These are phyloP conservation scores for Drosophila lowei DNA, from an alignment of 1,140 invertebrate species.

Conservation along the genomic window DNA sequence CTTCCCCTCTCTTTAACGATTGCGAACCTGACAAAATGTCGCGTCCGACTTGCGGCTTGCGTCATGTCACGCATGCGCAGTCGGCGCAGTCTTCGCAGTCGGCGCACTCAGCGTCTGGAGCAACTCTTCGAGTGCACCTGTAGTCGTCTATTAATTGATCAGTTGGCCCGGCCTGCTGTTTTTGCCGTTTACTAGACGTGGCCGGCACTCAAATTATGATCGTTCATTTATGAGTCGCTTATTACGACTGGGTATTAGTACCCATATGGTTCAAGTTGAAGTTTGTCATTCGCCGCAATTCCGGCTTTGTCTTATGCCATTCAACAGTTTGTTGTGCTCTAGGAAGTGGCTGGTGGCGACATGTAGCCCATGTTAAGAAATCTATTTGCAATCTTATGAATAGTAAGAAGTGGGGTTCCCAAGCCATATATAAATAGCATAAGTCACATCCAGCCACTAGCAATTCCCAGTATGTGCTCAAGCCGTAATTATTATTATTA, in stretches of 20 bases:
- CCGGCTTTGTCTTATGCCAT: conserved; percentile 4
- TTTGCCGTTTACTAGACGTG: conserved; percentile 28
- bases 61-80: conserved; percentile 58
- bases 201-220: conserved; percentile 54
- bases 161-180: conserved; percentile 46
- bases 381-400: conserved; percentile 6
- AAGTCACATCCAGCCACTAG: too few species aligned
- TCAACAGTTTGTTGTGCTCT: conserved; percentile 21
- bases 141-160: conserved; percentile 50
- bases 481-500: neutral
- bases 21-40: conserved; percentile 45
- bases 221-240: conserved; percentile 31
- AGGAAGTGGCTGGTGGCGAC: conserved; percentile 56
- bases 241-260: conserved; percentile 45
- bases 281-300: conserved; percentile 54
- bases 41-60: conserved; percentile 2
- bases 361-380: conserved; percentile 7
- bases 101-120: conserved; percentile 7
- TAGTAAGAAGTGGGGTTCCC: conserved; percentile 4
- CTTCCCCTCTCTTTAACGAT: neutral
- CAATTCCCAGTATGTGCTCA: neutral
- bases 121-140: conserved; percentile 43
- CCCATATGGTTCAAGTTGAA: conserved; percentile 67
- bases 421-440: too few species aligned
- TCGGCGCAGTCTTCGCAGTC: neutral